Base-by-base conservation (phyloP, 2,888 invertebrate genomes). In the Diplazon laetatorius region DNA sequence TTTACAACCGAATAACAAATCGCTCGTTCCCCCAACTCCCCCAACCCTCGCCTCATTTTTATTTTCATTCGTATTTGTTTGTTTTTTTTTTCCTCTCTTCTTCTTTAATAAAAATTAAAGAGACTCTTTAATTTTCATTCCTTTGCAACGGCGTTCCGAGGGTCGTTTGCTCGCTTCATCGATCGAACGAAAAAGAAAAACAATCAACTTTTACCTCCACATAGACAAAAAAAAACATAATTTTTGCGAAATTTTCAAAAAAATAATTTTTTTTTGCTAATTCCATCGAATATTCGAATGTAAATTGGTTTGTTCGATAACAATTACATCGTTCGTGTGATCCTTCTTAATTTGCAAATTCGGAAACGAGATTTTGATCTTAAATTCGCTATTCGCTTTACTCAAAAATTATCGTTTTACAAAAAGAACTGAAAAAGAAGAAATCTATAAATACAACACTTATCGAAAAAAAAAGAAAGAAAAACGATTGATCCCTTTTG, bases 1-100 rank as follows among this genome's bases (percentile, higher is more conserved):
- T 89, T 89, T 90, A 90, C 90, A 90, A 88, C 85, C 86, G 86
- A 90, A 87, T 84, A 89, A 89, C 88, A 88, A 89, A 75, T 75
- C 77, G 79, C 80, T 81, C 73, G 76, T 76, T 80, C 73, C n/a
- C n/a, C n/a, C n/a, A n/a, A n/a, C n/a, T n/a, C n/a, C n/a, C n/a
- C n/a, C n/a, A n/a, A n/a, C n/a, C n/a, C n/a, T n/a, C n/a, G n/a
- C n/a, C n/a, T n/a, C n/a, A n/a, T n/a, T n/a, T n/a, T n/a, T n/a
- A n/a, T n/a, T n/a, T n/a, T n/a, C n/a, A n/a, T n/a, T n/a, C n/a
- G n/a, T n/a, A n/a, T n/a, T n/a, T n/a, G 68, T 79, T 66, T 30
- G 4, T 5, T 30, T 30, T 74, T 75, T 5, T 30, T 30, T 30
- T 30, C 2, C 6, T 6, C 6, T 30, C 6, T 30, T 30, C 6